Percentiles rank a stretch among this genome's conserved stretches.
Evolutionary conservation across 2,888 invertebrate genomes (phyloP).

Genomic region (Trachelus iudaicus): DNA sequence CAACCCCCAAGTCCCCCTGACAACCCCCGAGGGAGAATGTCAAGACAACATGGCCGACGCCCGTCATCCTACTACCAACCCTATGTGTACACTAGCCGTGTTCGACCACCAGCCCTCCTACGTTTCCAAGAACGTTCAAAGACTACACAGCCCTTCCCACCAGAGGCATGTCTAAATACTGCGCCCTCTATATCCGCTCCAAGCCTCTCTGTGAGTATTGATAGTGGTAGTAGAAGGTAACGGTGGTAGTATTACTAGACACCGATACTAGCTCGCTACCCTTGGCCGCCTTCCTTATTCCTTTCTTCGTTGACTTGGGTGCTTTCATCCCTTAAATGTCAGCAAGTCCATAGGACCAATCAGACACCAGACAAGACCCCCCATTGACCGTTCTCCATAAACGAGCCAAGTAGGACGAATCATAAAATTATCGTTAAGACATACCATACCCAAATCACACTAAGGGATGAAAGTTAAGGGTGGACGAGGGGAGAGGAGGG

Average conservation of each 20-base stretch:
- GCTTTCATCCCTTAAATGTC: background rate
- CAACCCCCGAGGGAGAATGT: constrained; percentile 60
- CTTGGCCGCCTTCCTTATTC: background rate
- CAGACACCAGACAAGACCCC: background rate
- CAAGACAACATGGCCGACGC: constrained; percentile 67
- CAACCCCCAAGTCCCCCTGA: constrained; percentile 58
- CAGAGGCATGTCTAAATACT: constrained; percentile 4
- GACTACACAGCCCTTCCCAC: constrained; percentile 22
- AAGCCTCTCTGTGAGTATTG: background rate
- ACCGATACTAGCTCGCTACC: background rate
- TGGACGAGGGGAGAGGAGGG: constrained; percentile 19
- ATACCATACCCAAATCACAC: background rate
- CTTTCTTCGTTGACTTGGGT: background rate
- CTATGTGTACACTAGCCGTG: constrained; percentile 56
- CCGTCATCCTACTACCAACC: constrained; percentile 59
- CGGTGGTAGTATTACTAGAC: background rate
- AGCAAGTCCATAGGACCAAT: background rate
- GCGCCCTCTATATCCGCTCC: background rate
- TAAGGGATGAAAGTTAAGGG: constrained; percentile 19
- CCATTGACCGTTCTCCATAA: background rate
- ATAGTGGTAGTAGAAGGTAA: background rate
- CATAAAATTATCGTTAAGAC: background rate
- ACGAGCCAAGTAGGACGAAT: background rate
- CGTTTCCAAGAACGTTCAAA: constrained; percentile 48
- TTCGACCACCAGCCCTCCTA: constrained; percentile 43